A percentile compares a stretch with the other conserved stretches of the same genome.
These are phyloP conservation scores for Lepidurus packardi DNA, from an alignment of 1,140 invertebrate genomes.

Conservation along the genomic window DNA sequence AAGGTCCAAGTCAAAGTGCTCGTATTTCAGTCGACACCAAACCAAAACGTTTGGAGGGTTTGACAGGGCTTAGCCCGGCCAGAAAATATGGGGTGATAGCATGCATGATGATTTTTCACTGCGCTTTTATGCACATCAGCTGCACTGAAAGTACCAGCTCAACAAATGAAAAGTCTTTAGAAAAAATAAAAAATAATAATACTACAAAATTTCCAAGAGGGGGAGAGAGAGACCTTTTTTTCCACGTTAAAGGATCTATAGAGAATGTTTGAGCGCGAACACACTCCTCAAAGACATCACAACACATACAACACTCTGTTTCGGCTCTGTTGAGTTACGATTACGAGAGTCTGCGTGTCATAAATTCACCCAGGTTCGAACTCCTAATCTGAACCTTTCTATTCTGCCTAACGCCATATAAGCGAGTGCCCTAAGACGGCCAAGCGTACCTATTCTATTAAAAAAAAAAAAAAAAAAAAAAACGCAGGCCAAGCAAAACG, in stretches of 20 bases:
- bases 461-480: neutral
- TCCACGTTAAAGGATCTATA: neutral
- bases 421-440: neutral
- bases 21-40: neutral
- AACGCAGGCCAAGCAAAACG: no score
- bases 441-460: neutral
- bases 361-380: neutral
- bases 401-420: slow-evolving; percentile 21
- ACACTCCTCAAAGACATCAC: neutral
- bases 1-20: neutral
- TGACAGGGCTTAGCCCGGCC: neutral
- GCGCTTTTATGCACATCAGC: neutral
- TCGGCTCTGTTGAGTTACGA: neutral
- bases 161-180: no score
- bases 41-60: neutral
- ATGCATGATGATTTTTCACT: slow-evolving; percentile 19
- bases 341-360: neutral
- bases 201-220: no score
- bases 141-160: no score
- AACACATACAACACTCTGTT: neutral
- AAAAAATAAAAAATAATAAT: no score
- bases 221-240: no score
- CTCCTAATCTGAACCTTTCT: slow-evolving; percentile 4
- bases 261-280: neutral
- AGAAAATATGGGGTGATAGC: slow-evolving; percentile 10